Evolutionary conservation across 2,888 invertebrate species (phyloP), one percentile per base, ranked within the genome.

Genomic region (Platycheirus albimanus): DNA sequence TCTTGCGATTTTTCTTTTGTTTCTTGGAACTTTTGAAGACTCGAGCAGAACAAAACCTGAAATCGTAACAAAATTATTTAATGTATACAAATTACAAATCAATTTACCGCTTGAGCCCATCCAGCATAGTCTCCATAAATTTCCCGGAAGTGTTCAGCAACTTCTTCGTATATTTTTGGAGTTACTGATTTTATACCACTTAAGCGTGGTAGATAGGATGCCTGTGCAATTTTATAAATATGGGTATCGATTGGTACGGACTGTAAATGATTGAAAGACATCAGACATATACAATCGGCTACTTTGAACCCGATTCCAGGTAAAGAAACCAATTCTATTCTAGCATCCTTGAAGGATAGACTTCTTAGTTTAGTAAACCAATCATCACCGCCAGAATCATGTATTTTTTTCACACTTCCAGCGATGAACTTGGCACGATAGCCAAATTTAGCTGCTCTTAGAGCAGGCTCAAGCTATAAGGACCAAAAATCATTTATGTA

Each of bases 171-270:
- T 86, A 96, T 93, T 90, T 94, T 95, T 17, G 95, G 94, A 0
- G 96, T 97, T 0, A 98, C 94, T 45, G 93, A 94, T 89, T 97
- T 97, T 81, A 94, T 93, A 33, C 83, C 85, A 43, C 92, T 91
- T 56, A 98, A 91, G 87, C 95, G 94, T 0, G 96, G 96, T 85
- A 97, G 91, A 88, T 98, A 98, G 86, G 94, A 93, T 74, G 94
- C 92, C 15, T 94, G 93, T 0, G 98, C 98, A 85, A 99, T 95
- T 92, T 98, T 96, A 90, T 95, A 97, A 20, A 99, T 96, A 88
- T 99, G 99, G 0, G 98, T 98, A 90, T 99, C 99, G 0, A 99
- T 96, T 0, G 99, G 99, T 66, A 99, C 94, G 0, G 98, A 95
- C 86, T 95, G 94, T 58, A 96, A 90, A 89, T 99, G 97, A 71